These are phyloP conservation scores for Caenorhabditis sp. DNA, from an alignment of 2,888 invertebrate species.

Conservation along the genomic window DNA sequence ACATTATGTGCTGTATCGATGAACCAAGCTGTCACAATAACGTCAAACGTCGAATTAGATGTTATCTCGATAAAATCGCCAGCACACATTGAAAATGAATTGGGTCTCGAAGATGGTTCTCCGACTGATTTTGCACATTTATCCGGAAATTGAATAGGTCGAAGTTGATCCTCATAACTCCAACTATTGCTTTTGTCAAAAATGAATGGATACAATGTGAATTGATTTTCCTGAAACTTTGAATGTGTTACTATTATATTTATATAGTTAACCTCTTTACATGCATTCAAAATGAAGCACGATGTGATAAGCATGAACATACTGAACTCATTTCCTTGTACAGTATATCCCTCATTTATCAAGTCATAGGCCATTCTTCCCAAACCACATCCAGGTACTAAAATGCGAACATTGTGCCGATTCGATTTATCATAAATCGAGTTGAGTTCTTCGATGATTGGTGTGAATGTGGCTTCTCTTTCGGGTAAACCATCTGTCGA, in stretches of 20 bases:
- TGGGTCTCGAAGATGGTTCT: conserved; percentile 1
- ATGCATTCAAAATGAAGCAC: conserved; percentile 91
- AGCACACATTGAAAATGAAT: conserved; percentile 89
- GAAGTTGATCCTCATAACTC: conserved; percentile 82
- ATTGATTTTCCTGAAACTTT: conserved; percentile 77
- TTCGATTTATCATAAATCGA: conserved; percentile 76
- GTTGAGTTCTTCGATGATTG: conserved; percentile 83
- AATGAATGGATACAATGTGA: conserved; percentile 90
- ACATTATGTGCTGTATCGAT: conserved; percentile 97
- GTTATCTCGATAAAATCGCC: conserved; percentile 92
- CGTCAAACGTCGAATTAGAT: conserved; percentile 81
- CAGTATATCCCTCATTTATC: conserved; percentile 85
- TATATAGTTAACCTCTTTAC: conserved; percentile 64
- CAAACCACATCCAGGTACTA: conserved; percentile 95
- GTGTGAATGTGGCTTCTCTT: conserved; percentile 79
- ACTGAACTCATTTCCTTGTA: conserved; percentile 97
- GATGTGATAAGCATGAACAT: conserved; percentile 96
- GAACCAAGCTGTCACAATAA: conserved; percentile 95
- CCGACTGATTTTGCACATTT: conserved; percentile 77
- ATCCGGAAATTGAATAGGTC: conserved; percentile 85
- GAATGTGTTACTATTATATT: conserved; percentile 1
- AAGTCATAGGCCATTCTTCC: conserved; percentile 91
- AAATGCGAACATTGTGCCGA: conserved; percentile 77
- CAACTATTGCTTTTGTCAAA: conserved; percentile 92
- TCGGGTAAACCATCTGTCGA: conserved; percentile 75